Conservation (phyloP, 2,888 invertebrate genomes). For the Pachycephus smyrnensis region DNA sequence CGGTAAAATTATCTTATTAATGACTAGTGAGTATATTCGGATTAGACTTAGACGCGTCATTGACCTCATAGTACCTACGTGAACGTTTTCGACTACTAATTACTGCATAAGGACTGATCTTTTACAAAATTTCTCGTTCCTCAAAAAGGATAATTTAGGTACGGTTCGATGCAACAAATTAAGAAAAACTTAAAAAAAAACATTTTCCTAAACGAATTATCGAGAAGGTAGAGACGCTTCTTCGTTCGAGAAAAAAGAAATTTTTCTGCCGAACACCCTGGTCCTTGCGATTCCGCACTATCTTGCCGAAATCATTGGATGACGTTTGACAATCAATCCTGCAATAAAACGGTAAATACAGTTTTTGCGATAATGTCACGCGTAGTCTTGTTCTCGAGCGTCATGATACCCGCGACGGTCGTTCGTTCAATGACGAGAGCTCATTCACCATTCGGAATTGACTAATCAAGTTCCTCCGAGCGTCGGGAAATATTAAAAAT, state of each 20-base stretch:
- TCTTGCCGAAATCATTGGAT: neutral
- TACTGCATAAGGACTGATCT: constrained; percentile 1
- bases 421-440: no score
- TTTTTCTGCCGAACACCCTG: neutral
- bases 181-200: constrained; percentile 15
- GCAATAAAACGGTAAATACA: neutral
- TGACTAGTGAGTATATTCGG: constrained; percentile 39
- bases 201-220: neutral
- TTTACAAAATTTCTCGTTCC: constrained; percentile 2
- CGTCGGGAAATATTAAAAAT: no score
- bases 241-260: neutral
- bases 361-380: no score
- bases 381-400: no score
- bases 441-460: no score
- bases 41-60: constrained; percentile 42
- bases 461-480: no score
- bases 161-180: neutral
- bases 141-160: neutral
- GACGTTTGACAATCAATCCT: neutral
- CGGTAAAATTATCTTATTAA: constrained; percentile 39
- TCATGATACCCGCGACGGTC: no score
- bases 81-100: constrained; percentile 19
- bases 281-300: neutral
- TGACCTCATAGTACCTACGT: constrained; percentile 32
- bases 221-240: neutral